Base-by-base conservation (phyloP, 2,888 invertebrate species). In the Mesochorus sp. region DNA sequence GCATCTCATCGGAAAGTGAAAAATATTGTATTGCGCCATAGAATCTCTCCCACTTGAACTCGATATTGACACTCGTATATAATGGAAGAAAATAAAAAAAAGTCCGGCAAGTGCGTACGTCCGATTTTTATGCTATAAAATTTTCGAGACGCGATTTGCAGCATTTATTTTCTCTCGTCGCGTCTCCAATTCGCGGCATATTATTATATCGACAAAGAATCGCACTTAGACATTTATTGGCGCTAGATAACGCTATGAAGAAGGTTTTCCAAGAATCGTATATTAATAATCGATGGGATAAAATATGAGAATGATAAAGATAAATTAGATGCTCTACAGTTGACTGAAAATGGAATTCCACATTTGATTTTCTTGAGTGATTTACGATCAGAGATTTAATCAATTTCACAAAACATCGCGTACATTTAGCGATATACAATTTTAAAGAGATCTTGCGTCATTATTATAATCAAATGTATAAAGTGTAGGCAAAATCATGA, bases 191-290 rank as follows among this genome's bases (percentile, higher is more conserved):
- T 70, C 70, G 59, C 70, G 64, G 28, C 61, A n/a, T n/a, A n/a
- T n/a, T n/a, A n/a, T n/a, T n/a, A n/a, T 34, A 76, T 76, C 76
- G 72, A 34, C 70, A 51, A 76, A 71, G 66, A 71, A 76, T 76
- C 76, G n/a, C n/a, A 59, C 76, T 66, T 39, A 39, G 34, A n/a
- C n/a, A n/a, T n/a, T n/a, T n/a, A n/a, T 31, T 21, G 26, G 19
- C 24, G 8, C 42, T 49, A 47, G 75, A 76, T 76, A 76, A 76
- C 70, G 66, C 47, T 51, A 71, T 76, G 59, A 59, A 44, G 51
- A n/a, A n/a, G 49, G 66, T 44, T 66, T 59, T 42, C 37, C 59
- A 70, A 28, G 49, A 57, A 59, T 59, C n/a, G n/a, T 39, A 39
- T 57, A 68, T 59, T 62, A 71, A 57, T 71, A 66, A 76, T 71